A percentile compares a stretch with the other conserved stretches of the same genome.
Evolutionary conservation across 2,797 vertebrate genomes (phyloP).

Genomic region (Diplodus sargus): DNA sequence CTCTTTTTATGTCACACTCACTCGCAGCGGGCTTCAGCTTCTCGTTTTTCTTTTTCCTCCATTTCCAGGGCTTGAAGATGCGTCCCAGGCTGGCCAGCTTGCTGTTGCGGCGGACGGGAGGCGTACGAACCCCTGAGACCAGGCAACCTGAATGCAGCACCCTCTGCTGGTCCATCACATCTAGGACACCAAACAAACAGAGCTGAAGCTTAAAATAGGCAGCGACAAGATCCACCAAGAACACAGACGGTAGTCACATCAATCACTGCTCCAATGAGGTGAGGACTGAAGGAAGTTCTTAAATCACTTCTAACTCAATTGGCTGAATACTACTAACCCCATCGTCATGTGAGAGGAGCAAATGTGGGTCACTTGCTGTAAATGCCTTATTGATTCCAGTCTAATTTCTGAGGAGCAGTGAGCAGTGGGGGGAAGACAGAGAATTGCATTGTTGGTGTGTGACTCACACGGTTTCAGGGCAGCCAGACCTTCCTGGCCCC

Average conservation of each 20-base stretch:
- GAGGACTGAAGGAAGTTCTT: constrained; percentile 10
- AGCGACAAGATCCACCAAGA: not conserved
- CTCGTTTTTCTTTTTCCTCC: constrained; percentile 99
- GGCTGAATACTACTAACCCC: not conserved
- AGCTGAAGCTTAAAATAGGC: constrained; percentile 4
- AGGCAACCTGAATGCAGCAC: constrained; percentile 89
- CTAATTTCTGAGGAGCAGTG: constrained; percentile 44
- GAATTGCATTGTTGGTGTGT: constrained; percentile 68
- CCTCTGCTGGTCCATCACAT: constrained; percentile 94
- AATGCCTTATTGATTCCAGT: constrained; percentile 60
- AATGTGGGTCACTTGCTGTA: constrained; percentile 57
- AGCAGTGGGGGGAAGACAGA: constrained; percentile 63
- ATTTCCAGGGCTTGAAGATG: constrained; percentile 99
- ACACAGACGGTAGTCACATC: not conserved
- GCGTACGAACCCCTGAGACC: constrained; percentile 94
- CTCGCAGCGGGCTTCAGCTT: constrained; percentile 91
- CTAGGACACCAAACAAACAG: constrained; percentile 75
- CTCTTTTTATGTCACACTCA: constrained; percentile 67
- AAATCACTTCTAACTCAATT: constrained; percentile 12
- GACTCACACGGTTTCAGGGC: constrained; percentile 72
- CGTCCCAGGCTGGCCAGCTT: constrained; percentile 95
- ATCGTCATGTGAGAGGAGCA: constrained; percentile 33
- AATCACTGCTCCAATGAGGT: not conserved
- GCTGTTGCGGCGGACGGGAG: constrained; percentile 94
- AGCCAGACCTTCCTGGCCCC: constrained; percentile 45